phyloP scores from a whole-genome alignment of 2,113 vertebrate species.

The Chlamydotis undulata region DNA sequence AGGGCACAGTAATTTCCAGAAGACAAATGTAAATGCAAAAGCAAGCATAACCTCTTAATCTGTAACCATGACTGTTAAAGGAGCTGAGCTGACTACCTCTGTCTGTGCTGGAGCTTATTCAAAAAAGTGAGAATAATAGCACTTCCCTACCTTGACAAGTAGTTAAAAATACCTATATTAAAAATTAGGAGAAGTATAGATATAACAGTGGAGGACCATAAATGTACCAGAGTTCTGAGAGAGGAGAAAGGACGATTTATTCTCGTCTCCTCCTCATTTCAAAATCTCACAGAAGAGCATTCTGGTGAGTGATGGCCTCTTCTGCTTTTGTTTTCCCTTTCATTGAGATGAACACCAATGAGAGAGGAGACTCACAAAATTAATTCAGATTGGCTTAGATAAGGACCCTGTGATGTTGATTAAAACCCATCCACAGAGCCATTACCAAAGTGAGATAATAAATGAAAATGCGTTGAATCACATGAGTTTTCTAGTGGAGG shows the following conservation, averaged over 20 bases:
- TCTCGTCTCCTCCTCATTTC: background rate
- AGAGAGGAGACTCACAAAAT: slow-evolving; percentile 18
- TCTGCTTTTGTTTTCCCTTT: background rate
- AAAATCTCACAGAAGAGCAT: background rate
- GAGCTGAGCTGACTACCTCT: background rate
- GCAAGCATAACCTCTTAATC: background rate
- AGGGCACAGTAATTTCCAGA: background rate
- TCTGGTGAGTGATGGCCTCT: background rate
- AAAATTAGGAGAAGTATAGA: background rate
- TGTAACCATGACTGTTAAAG: background rate
- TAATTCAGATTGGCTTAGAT: slow-evolving; percentile 58
- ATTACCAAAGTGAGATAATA: slow-evolving; percentile 49
- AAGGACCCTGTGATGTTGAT: slow-evolving; percentile 47
- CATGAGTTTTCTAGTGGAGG: slow-evolving; percentile 6
- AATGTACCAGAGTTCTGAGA: background rate
- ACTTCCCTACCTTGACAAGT: background rate
- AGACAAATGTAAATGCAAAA: background rate
- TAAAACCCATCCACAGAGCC: slow-evolving; percentile 39
- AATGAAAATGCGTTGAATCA: background rate
- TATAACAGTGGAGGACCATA: background rate
- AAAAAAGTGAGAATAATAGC: background rate
- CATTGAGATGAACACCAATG: background rate
- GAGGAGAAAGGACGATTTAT: background rate
- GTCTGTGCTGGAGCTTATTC: background rate
- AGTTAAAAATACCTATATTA: background rate